Evolutionary conservation across 2,888 invertebrate genomes (phyloP), one percentile per base, ranked within the genome.

Genomic region (Erebia aethiops): DNA sequence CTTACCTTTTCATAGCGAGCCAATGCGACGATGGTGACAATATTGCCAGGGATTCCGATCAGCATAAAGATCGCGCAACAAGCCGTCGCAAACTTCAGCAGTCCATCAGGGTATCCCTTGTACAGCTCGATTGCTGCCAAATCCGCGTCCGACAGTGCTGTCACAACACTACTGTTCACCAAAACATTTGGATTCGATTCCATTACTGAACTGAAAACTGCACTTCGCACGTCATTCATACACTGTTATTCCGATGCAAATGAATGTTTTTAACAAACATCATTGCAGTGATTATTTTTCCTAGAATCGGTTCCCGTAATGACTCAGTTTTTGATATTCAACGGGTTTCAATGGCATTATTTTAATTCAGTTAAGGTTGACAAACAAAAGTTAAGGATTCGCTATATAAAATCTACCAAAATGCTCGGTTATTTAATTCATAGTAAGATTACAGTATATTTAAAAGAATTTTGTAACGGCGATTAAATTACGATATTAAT

Each of bases 31-130:
- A 97, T 96, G 58, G 97, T 97, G 82, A 97, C 94, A 71, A 97
- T 89, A 86, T 97, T 97, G 14, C 97, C 97, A 2, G 97, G 97
- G 65, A 97, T 95, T 14, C 97, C 97, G 73, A 97, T 91, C 76
- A 96, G 87, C 93, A 96, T 96, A 87, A 96, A 97, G 56, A 96
- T 85, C 41, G 96, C 87, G 85, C 97, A 97, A 84, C 95, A 95
- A 61, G 94, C 91, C 14, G 96, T 95, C 1, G 96, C 97, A 74
- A 97, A 95, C 75, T 94, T 93, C 74, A 97, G 88, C 76, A 97
- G 85, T 54, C 93, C 93, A 16, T 95, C 91, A 13, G 97, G 95
- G 81, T 97, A 97, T 71, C 94, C 95, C 62, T 91, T 86, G 84
- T 96, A 97, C 62, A 97, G 92, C 67, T 89, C 84, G 71, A 90